These are phyloP conservation scores for Malaclemys terrapin DNA, from an alignment of 2,113 vertebrate species.

Conservation along the genomic window DNA sequence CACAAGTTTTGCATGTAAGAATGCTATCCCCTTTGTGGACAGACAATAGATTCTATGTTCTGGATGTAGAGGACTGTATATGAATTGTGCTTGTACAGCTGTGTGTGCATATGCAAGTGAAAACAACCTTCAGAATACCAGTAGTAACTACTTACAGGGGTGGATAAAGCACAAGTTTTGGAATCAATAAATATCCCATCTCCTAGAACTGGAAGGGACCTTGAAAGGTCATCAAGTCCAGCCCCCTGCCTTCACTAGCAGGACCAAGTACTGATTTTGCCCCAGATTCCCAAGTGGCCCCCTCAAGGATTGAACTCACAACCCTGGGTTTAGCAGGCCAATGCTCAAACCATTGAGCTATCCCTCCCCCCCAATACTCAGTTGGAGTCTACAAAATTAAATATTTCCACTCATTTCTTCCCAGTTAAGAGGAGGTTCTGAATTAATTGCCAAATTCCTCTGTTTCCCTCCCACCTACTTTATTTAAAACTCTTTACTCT, in stretches of 20 bases:
- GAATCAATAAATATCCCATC: too few species aligned
- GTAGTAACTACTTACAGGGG: background rate
- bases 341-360: too few species aligned
- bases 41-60: background rate
- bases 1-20: background rate
- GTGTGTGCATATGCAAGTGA: fast-evolving
- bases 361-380: too few species aligned
- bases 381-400: background rate
- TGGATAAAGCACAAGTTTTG: background rate
- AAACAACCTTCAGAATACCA: background rate
- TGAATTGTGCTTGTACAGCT: background rate
- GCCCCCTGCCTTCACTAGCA: too few species aligned
- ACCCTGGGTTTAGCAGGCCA: too few species aligned
- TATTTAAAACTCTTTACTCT: background rate
- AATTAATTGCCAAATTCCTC: background rate
- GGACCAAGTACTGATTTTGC: too few species aligned
- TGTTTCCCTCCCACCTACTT: background rate
- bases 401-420: background rate
- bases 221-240: too few species aligned
- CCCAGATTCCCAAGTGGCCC: too few species aligned
- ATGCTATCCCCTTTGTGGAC: background rate
- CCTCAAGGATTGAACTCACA: too few species aligned
- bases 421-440: background rate
- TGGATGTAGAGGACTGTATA: background rate
- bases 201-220: too few species aligned